Evolutionary conservation across 2,113 vertebrate genomes (phyloP).

Genomic region (Alces alces): DNA sequence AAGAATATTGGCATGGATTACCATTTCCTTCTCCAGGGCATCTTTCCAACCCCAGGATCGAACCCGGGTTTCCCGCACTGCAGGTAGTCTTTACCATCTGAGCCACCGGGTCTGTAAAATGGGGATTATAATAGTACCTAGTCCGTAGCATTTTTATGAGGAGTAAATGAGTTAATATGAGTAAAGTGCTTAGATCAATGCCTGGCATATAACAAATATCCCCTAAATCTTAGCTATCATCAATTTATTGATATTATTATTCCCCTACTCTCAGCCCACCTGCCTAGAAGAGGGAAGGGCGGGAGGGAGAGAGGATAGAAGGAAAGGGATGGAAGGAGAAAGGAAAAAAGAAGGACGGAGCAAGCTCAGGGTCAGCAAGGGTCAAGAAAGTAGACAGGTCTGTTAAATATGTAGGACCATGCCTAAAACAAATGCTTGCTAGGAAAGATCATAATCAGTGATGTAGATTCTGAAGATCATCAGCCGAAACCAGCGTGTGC

Average conservation of each 20-base stretch:
- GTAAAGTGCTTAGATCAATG: not conserved
- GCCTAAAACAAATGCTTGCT: not conserved
- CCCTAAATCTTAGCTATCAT: slow-evolving; percentile 10
- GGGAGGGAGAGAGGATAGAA: not conserved
- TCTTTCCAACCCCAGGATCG: not conserved
- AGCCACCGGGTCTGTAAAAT: not conserved
- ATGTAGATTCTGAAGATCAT: not conserved
- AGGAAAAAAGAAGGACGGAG: not conserved
- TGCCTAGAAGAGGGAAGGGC: not conserved
- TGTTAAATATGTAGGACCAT: not conserved
- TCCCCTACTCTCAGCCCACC: not conserved
- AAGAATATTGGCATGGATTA: not conserved
- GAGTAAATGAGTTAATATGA: not conserved
- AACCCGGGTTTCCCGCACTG: not conserved
- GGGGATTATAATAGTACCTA: not conserved
- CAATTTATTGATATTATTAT: not conserved
- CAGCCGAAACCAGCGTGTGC: not conserved
- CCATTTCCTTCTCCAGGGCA: not conserved
- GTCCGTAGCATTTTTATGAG: not conserved
- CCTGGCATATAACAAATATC: not conserved
- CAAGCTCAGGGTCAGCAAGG: not conserved
- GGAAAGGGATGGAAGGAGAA: not conserved
- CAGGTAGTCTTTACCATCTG: not conserved
- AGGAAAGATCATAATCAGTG: not conserved
- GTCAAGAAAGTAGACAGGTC: not conserved